Evolutionary conservation across 2,888 invertebrate species (phyloP), one percentile per base, ranked within the genome.

Genomic region (Bellardia bayeri): DNA sequence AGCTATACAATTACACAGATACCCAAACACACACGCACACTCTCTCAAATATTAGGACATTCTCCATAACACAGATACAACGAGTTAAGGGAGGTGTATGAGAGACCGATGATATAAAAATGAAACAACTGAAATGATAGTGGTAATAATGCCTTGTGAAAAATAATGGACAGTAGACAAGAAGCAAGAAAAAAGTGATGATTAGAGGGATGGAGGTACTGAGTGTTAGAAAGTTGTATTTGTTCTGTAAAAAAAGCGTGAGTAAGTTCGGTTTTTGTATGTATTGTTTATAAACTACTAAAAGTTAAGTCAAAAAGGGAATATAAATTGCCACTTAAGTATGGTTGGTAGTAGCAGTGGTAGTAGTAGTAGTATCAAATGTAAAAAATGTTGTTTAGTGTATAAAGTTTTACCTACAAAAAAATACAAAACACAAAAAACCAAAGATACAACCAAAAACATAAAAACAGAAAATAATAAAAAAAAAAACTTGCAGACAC

Each of bases 291-390:
- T 69, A 82, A 71, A 71, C 63, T 66, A 61, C 82, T 61, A 82
- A 80, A 82, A 76, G 86, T 87, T 56, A 84, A 88, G 86, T 85
- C 88, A 88, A 90, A 92, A 93, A 93, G 91, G 91, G 92, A 93
- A 93, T 93, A 92, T 93, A 93, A 93, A 93, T 93, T 92, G 92
- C 91, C 92, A 91, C 91, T 93, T 93, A 93, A 93, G 91, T 92
- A 91, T 90, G 91, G 90, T 75, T 75, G 82, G 33, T 64, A 61
- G 71, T 42, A 45, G 45, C 11, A 45, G 45, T 7, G 11, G 45
- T 90, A 91, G 90, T 66, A 45, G 45, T 79, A 72, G 23, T 58
- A 61, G 66, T 42, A 81, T 56, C 64, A 83, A 78, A 64, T 82
- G 79, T 81, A 58, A 82, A 88, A 86, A 87, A 71, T 58, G 8